Percentiles rank a stretch among this genome's conserved stretches.
Conservation (phyloP, 2,888 invertebrate species). For the Dasypolia templi region DNA sequence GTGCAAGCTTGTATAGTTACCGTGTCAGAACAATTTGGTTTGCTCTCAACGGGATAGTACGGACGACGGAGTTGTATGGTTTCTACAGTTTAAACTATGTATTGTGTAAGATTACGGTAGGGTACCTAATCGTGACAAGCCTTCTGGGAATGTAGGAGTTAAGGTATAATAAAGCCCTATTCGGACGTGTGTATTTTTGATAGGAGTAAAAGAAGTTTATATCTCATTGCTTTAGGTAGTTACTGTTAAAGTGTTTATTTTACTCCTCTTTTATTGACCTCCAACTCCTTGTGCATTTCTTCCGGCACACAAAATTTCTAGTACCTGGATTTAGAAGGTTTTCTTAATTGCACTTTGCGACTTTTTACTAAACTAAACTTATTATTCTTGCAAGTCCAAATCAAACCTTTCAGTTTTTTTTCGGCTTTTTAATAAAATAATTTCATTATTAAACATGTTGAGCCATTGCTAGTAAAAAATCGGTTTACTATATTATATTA, state of each 20-base stretch:
- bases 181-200: neutral
- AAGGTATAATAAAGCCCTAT: neutral
- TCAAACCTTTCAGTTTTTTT: neutral
- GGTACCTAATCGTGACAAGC: conserved; percentile 48
- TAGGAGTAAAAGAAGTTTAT: neutral
- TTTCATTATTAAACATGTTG: neutral
- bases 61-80: conserved; percentile 39
- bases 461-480: neutral
- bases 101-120: conserved; percentile 42
- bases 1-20: conserved; percentile 61
- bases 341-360: neutral
- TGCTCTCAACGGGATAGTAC: conserved; percentile 51
- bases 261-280: too few species aligned
- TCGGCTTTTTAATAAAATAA: neutral
- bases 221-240: neutral
- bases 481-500: conserved; percentile 1
- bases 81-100: conserved; percentile 46
- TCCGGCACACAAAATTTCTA: neutral
- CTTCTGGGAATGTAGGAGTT: conserved; percentile 37
- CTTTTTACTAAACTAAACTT: neutral
- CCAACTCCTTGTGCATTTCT: neutral
- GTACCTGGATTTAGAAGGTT: neutral
- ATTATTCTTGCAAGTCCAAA: neutral
- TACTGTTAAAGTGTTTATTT: too few species aligned
- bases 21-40: conserved; percentile 61